Percentiles rank a stretch among this genome's conserved stretches.
phyloP scores from a whole-genome alignment of 2,888 invertebrate species.

The Leptopilina myrica region DNA sequence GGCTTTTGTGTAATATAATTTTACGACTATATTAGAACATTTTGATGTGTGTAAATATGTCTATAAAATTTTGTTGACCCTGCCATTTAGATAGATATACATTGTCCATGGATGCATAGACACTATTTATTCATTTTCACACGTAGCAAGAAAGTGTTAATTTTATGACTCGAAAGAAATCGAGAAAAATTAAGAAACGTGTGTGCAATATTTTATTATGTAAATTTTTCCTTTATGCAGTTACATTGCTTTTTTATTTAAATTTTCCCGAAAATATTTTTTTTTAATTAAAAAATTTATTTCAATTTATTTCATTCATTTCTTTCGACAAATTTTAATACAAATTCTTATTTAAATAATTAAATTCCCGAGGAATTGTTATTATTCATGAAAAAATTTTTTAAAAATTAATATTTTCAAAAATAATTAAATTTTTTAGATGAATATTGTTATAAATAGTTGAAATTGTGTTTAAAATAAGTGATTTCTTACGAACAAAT shows the following conservation, averaged over 20 bases:
- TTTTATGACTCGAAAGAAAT: constrained; percentile 31
- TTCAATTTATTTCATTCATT: not conserved
- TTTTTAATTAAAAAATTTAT: not conserved
- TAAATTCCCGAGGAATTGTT: no score
- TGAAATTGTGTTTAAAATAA: no score
- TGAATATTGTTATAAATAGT: no score
- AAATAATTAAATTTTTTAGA: no score
- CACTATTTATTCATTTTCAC: not conserved
- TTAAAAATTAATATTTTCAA: no score
- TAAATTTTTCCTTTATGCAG: not conserved
- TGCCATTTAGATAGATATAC: constrained; percentile 8
- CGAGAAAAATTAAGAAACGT: constrained; percentile 23
- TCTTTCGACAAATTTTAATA: no score
- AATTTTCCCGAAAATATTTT: not conserved
- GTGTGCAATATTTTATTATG: constrained; percentile 6
- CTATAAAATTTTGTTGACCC: constrained; percentile 17
- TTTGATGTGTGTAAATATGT: not conserved
- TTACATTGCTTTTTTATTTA: not conserved
- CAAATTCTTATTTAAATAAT: no score
- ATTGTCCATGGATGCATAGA: not conserved
- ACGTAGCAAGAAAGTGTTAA: constrained; percentile 20
- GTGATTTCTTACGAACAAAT: no score
- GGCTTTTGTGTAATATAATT: not conserved
- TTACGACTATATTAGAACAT: constrained; percentile 8
- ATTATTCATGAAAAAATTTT: no score